phyloP scores from a whole-genome alignment of 2,113 vertebrate genomes.

The Pygoscelis antarcticus region DNA sequence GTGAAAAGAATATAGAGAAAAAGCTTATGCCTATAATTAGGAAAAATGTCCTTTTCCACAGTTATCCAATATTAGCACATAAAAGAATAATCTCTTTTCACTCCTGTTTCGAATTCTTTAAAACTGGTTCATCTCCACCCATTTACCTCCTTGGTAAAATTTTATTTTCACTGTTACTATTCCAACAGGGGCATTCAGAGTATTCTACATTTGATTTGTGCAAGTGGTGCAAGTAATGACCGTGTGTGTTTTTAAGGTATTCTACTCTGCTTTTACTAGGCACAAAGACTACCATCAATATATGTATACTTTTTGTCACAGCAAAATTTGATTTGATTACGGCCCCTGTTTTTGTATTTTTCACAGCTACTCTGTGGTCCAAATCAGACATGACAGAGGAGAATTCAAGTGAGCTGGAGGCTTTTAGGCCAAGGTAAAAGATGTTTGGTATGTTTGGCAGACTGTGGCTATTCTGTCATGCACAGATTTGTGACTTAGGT shows the following conservation, averaged over 20 bases:
- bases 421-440: neutral
- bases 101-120: conserved; percentile 26
- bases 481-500: neutral
- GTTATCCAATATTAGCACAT: conserved; percentile 5
- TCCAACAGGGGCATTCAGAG: neutral
- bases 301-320: neutral
- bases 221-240: neutral
- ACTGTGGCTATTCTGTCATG: neutral
- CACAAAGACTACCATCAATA: neutral
- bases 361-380: neutral
- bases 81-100: conserved; percentile 37
- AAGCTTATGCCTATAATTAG: neutral
- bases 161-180: neutral
- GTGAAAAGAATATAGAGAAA: neutral
- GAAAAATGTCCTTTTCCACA: conserved; percentile 6
- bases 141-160: neutral
- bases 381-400: neutral
- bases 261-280: neutral
- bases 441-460: neutral
- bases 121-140: neutral
- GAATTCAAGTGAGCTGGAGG: neutral
- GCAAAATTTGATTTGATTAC: neutral
- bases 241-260: neutral
- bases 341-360: neutral
- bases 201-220: neutral